Evolutionary conservation across 2,888 invertebrate species (phyloP).

Genomic region (Rhagonycha lutea): DNA sequence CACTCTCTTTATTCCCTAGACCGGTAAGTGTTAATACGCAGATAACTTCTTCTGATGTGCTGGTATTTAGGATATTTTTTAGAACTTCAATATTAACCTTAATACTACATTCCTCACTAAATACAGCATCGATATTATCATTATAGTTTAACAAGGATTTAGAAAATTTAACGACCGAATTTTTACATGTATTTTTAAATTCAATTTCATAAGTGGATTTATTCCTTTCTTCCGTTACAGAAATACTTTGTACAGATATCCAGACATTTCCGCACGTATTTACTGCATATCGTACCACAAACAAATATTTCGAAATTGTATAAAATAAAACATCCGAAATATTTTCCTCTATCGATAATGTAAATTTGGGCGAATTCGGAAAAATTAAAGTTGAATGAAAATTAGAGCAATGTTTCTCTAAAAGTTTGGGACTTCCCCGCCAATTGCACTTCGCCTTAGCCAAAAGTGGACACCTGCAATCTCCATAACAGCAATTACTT

Average conservation of each 20-base stretch:
- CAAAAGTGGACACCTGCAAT: not conserved
- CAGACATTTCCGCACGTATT: not conserved
- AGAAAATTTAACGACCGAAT: not conserved
- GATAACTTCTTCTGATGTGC: not conserved
- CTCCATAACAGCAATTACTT: not conserved
- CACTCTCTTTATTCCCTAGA: not conserved
- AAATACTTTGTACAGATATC: not conserved
- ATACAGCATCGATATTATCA: not conserved
- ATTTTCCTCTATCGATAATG: not conserved
- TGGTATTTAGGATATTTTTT: not conserved
- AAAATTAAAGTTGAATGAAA: not conserved
- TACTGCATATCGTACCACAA: not conserved
- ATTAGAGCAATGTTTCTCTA: not conserved
- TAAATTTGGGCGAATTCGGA: not conserved
- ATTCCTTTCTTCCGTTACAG: not conserved
- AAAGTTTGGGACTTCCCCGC: not conserved
- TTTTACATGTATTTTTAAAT: not conserved
- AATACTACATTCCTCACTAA: not conserved
- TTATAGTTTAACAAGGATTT: not conserved
- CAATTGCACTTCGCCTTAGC: not conserved
- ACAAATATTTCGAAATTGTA: not conserved
- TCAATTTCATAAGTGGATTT: not conserved
- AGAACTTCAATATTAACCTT: not conserved
- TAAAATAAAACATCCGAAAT: not conserved
- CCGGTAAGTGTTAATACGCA: not conserved